Base-by-base conservation (phyloP, 2,888 invertebrate genomes). In the Dryococelus australis region DNA sequence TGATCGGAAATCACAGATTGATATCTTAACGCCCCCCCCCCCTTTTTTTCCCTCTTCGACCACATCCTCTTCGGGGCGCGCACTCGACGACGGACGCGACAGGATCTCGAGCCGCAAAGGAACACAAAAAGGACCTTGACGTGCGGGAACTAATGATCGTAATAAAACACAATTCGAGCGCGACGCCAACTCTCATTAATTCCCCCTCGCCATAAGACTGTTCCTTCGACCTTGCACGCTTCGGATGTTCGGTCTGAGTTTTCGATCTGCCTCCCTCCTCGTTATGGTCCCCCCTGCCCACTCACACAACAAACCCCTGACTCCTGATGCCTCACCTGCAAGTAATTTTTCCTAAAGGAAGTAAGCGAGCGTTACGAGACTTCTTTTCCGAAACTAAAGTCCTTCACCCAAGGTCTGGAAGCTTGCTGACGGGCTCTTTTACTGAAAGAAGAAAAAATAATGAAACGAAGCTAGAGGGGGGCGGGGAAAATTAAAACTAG, bases 111-210 rank as follows among this genome's bases (percentile, higher is more conserved):
- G n/a, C 65, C 65, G 6, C 65, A 24, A 1, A 65, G 65, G 65
- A 65, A 65, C 65, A 65, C 65, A 65, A 65, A n/a, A n/a, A 65
- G 65, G n/a, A n/a, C 65, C 65, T 65, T 65, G 13, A 65, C 65
- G 65, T 24, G 65, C 65, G 8, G 8, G n/a, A n/a, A 1, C 65
- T 65, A 65, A 65, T 65, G 20, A 65, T 65, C n/a, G 65, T 65
- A 65, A 65, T 65, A 65, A 65, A 65, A 65, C 20, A 65, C 65
- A 3, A 65, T 65, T 65, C 65, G 65, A 65, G 65, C 65, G 65
- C 65, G 65, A 65, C 65, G 65, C 65, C 13, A 65, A 65, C 65
- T 20, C 65, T 65, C 24, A 65, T 65, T 65, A 65, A 65, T 65
- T 24, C 65, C 24, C 65, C 65, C 16, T 65, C 24, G 24, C 65